phyloP scores from a whole-genome alignment of 2,888 invertebrate genomes.

The Sphaerophoria taeniata region DNA sequence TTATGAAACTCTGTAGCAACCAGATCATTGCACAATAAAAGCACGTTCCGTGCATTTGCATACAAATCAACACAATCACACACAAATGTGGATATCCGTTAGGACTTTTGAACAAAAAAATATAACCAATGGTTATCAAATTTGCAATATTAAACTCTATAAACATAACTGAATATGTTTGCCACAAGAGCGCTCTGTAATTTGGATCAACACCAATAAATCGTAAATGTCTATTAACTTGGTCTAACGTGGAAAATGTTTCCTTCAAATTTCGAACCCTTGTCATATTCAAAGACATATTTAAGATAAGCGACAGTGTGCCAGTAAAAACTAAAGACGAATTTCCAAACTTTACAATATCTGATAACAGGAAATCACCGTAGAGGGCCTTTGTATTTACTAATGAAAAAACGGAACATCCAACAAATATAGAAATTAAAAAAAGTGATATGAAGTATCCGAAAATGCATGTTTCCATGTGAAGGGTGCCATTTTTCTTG shows the following conservation, averaged over 20 bases:
- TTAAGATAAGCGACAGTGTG: not conserved
- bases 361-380: conserved; percentile 81
- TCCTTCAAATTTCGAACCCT: not conserved
- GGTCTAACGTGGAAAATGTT: too few species aligned
- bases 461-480: conserved; percentile 76
- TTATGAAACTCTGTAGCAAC: conserved; percentile 79
- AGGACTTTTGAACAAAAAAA: conserved; percentile 76
- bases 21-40: conserved; percentile 81
- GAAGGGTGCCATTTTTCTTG: conserved; percentile 78
- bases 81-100: conserved; percentile 79
- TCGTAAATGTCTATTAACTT: too few species aligned
- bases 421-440: conserved; percentile 74
- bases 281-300: not conserved
- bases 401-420: conserved; percentile 77
- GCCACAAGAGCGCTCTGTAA: too few species aligned
- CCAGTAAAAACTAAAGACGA: not conserved
- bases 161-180: not conserved
- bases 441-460: conserved; percentile 76
- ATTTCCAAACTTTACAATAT: conserved; percentile 78
- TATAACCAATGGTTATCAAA: not conserved
- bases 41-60: conserved; percentile 77
- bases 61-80: conserved; percentile 80
- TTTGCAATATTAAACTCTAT: not conserved
- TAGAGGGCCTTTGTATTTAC: conserved; percentile 79
- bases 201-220: too few species aligned